Evolutionary conservation across 2,888 invertebrate genomes (phyloP), one percentile per base, ranked within the genome.

Genomic region (Aphodius granarius): DNA sequence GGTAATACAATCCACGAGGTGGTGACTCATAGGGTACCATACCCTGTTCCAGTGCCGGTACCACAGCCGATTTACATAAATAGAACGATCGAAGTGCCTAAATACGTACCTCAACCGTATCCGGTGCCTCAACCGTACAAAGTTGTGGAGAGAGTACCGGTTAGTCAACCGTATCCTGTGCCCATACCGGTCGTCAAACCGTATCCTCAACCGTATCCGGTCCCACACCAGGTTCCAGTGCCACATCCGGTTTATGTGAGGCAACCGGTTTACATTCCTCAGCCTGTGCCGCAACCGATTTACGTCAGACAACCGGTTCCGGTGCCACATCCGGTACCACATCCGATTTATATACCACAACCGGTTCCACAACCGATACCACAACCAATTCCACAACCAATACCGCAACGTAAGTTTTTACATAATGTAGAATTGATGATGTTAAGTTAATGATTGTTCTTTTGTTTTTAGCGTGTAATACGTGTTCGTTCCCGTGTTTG

Each of bases 101-200:
- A 20, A 21, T 20, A 5, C 22, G 68, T 68, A n/a, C 65, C 65
- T 15, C 65, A 65, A 4, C 65, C 65, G 5, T 18, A 18, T 3
- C 68, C 68, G 19, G 68, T 68, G 22, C 19, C 18, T 2, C 68
- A 20, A 6, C 43, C 43, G 6, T 43, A 2, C 13, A 43, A 43
- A 13, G 43, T 43, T 43, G 13, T 43, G 1, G 43, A 43, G 43
- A 43, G 13, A 43, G 43, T 43, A 43, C 43, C 43, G 43, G 6
- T 43, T 3, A 13, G 43, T 3, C 43, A 43, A 3, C 43, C 43
- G 6, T 43, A 43, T 43, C 68, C 21, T n/a, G 68, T 68, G n/a
- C 68, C 68, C 6, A n/a, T 21, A 19, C 68, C 68, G 22, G 68
- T 68, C n/a, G 21, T 22, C n/a, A 20, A 20, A 68, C 68, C 68